phyloP scores from a whole-genome alignment of 1,140 invertebrate species.

The Drosophila serrata region DNA sequence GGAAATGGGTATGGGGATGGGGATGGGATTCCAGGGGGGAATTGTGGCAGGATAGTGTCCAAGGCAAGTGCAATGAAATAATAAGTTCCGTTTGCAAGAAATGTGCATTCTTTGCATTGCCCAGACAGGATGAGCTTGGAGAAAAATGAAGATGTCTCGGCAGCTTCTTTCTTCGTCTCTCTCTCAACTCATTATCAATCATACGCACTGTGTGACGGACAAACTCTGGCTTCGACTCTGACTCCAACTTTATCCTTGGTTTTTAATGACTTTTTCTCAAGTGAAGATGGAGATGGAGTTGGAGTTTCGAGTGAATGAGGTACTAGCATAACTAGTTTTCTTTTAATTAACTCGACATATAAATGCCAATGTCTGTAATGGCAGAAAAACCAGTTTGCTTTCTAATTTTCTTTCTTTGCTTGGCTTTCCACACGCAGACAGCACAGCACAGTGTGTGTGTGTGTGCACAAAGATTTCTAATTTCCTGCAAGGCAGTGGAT shows the following conservation, averaged over 20 bases:
- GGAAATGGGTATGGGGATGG: not conserved
- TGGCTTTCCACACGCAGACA: slow-evolving; percentile 53
- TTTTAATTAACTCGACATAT: slow-evolving; percentile 80
- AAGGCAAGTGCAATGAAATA: slow-evolving; percentile 57
- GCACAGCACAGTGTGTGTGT: too few relatives aligned
- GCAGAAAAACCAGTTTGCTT: slow-evolving; percentile 74
- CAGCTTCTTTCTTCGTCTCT: slow-evolving; percentile 2
- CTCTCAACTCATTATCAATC: slow-evolving; percentile 70
- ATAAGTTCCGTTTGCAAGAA: slow-evolving; percentile 73
- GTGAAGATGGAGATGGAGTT: not conserved
- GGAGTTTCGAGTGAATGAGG: slow-evolving; percentile 9
- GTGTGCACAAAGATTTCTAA: slow-evolving; percentile 63
- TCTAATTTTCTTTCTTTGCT: slow-evolving; percentile 71
- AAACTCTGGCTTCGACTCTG: slow-evolving; percentile 22
- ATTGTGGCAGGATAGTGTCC: slow-evolving; percentile 1
- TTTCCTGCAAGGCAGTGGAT: slow-evolving; percentile 61
- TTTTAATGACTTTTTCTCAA: slow-evolving; percentile 73
- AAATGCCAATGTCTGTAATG: slow-evolving; percentile 65
- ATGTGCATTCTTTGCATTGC: slow-evolving; percentile 65
- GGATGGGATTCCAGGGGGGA: not conserved
- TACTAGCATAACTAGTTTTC: slow-evolving; percentile 74
- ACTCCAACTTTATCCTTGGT: slow-evolving; percentile 39
- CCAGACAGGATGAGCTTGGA: slow-evolving; percentile 15
- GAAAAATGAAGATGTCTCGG: slow-evolving; percentile 50
- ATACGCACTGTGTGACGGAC: slow-evolving; percentile 65